Base-by-base conservation (phyloP, 2,888 invertebrate species). In the Euzophera pinguis region DNA sequence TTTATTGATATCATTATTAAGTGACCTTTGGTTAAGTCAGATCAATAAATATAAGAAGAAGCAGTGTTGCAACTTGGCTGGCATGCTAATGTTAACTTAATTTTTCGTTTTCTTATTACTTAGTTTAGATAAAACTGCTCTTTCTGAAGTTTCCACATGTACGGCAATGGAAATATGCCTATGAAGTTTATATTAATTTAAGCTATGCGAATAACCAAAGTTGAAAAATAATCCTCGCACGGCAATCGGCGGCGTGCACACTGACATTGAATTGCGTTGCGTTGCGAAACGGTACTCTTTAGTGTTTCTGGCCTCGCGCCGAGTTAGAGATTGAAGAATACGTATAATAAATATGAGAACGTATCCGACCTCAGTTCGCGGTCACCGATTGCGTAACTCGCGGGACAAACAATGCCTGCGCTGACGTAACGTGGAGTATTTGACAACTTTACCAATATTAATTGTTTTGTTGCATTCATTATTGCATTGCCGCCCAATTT, bases 331-430 rank as follows among this genome's bases (percentile, higher is more conserved):
- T 85, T 82, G 85, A 88, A 87, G 88, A 88, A 87, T 87, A 87
- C 84, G 83, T 86, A 83, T 81, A 81, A 82, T 84, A 87, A 86
- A 87, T 86, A 88, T 84, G 87, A 87, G 89, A 88, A 85, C 86
- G 83, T 75, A 84, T 73, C 77, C 81, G 86, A 86, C 89, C 89
- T 88, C 72, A 68, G 75, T 85, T 88, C 83, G 86, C 87, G 90
- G 89, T 82, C 90, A 78, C 74, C 62, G 54, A 70, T 90, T 88
- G 85, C 81, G 87, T 85, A 87, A 89, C 74, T 67, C 62, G 68
- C 68, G 66, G 77, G 79, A 84, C 84, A 81, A 78, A 88, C 88
- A 88, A 86, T 87, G 78, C 79, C 69, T 74, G 59, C 57, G 51
- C 63, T 78, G 71, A 76, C 73, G 80, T 81, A 78, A 81, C 69